Conservation (phyloP, 2,888 invertebrate species). For the Dyspetes luteomarginatus region DNA sequence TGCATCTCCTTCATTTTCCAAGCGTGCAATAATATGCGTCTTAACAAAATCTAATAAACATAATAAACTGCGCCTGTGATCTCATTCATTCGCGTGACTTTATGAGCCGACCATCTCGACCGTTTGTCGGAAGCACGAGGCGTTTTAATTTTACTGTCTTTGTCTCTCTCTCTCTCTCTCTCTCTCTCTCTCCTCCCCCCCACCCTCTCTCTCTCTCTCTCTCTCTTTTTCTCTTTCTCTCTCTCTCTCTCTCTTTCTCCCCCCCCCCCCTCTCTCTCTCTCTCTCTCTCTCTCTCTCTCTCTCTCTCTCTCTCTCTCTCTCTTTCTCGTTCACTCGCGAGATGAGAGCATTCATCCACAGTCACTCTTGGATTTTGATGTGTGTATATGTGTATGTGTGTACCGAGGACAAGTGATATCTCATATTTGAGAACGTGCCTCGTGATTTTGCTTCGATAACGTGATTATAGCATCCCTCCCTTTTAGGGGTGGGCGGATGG, state of each 20-base stretch:
- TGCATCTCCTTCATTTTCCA: constrained; percentile 72
- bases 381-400: neutral
- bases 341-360: neutral
- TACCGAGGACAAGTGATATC: constrained; percentile 69
- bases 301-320: neutral
- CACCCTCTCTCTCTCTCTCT: constrained; percentile 13
- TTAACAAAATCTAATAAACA: constrained; percentile 82
- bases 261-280: constrained; percentile 8
- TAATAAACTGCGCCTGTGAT: constrained; percentile 78
- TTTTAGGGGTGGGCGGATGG: constrained; percentile 49
- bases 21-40: constrained; percentile 79
- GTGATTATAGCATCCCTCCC: constrained; percentile 75
- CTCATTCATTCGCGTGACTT: constrained; percentile 70
- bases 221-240: neutral
- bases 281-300: constrained; percentile 13
- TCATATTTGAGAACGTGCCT: constrained; percentile 80
- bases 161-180: constrained; percentile 11
- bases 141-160: constrained; percentile 33
- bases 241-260: constrained; percentile 7
- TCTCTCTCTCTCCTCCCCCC: constrained; percentile 12
- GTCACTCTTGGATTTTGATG: neutral
- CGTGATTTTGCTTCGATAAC: constrained; percentile 81
- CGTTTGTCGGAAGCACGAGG: constrained; percentile 37
- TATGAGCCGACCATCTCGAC: constrained; percentile 67
- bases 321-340: too few relatives aligned